Conservation (phyloP, 2,888 invertebrate genomes). For the Macrosiphum euphorbiae region DNA sequence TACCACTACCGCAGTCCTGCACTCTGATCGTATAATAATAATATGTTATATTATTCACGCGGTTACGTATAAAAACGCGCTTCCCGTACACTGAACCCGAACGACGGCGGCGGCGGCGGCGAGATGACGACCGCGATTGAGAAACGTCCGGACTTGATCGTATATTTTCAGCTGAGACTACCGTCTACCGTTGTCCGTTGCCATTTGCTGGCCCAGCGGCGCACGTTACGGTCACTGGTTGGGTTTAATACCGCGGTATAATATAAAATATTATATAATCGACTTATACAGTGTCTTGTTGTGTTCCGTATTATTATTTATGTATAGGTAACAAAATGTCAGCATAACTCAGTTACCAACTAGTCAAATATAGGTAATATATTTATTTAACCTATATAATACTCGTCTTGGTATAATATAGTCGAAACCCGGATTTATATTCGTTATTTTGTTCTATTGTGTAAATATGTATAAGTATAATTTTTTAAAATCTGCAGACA, state of each 20-base stretch:
- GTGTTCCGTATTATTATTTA: not conserved
- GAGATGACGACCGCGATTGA: not conserved
- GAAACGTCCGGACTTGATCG: not conserved
- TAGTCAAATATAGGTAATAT: not conserved
- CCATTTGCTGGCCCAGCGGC: not conserved
- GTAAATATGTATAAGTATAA: not conserved
- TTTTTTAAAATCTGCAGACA: not conserved
- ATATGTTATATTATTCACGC: not conserved
- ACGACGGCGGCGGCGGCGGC: not conserved
- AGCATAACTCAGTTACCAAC: not conserved
- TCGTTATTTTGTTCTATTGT: not conserved
- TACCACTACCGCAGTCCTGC: constrained; percentile 8
- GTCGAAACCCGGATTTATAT: not conserved
- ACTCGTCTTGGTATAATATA: not conserved
- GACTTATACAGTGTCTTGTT: not conserved
- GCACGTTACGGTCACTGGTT: not conserved
- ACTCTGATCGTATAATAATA: not conserved
- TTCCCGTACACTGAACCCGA: constrained; percentile 38
- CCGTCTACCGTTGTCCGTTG: no score
- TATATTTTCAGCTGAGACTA: not conserved
- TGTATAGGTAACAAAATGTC: not conserved
- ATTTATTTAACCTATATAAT: no score
- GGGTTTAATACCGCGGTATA: not conserved
- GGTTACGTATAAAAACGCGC: not conserved
- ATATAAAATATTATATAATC: not conserved